Evolutionary conservation across 2,888 invertebrate species (phyloP).

Genomic region (Cataglyphis livida): DNA sequence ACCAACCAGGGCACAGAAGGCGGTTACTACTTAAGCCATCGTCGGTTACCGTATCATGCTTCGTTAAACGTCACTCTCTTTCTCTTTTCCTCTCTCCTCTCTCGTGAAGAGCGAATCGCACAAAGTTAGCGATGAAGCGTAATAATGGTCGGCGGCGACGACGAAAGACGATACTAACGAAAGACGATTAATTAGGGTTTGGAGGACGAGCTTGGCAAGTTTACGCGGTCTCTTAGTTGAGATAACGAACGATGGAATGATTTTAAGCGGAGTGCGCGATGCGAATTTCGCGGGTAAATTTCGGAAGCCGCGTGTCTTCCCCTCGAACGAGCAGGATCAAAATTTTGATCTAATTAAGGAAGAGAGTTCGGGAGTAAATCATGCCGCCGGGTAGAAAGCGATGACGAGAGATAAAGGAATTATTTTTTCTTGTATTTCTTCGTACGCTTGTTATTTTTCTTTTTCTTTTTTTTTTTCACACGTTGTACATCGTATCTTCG

Average conservation of each 20-base stretch:
- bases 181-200: constrained; percentile 40
- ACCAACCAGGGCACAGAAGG: constrained; percentile 74
- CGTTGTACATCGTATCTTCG: constrained; percentile 31
- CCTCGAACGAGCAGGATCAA: constrained; percentile 46
- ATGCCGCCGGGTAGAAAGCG: constrained; percentile 74
- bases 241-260: constrained; percentile 14
- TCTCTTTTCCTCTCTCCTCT: constrained; percentile 36
- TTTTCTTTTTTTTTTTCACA: neutral
- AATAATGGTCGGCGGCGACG: constrained; percentile 35
- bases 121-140: constrained; percentile 46
- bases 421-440: constrained; percentile 51
- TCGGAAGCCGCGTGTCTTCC: constrained; percentile 24
- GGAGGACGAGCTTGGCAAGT: constrained; percentile 1
- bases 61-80: constrained; percentile 44
- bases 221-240: constrained; percentile 32
- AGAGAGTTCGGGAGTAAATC: constrained; percentile 77
- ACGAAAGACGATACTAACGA: constrained; percentile 46
- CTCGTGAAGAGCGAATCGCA: constrained; percentile 1
- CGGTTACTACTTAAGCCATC: constrained; percentile 73
- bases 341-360: constrained; percentile 80
- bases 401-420: constrained; percentile 75
- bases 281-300: constrained; percentile 59
- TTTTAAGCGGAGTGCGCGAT: constrained; percentile 48
- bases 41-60: constrained; percentile 63
- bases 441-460: neutral